Base-by-base conservation (phyloP, 2,888 invertebrate genomes). In the Camponotus fellah region DNA sequence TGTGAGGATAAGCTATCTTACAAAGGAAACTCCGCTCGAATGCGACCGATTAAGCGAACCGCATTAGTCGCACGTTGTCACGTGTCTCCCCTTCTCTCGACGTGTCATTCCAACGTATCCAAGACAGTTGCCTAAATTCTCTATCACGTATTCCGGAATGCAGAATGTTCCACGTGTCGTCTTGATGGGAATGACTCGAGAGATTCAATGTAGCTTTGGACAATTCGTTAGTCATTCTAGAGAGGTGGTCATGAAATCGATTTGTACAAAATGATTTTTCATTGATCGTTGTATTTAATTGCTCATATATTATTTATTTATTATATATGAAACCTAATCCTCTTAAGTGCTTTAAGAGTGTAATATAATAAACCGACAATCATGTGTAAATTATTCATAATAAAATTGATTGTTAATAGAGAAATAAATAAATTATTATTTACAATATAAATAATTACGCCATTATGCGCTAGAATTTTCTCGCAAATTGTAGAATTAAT, bases 71-170 rank as follows among this genome's bases (percentile, higher is more conserved):
- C 77, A 34, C 75, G 46, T 60, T 79, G 74, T 58, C 82, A 77
- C 46, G 60, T 68, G 60, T 62, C 46, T 68, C 10, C n/a, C 26
- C 66, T 68, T 58, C 82, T 60, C 58, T 49, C 60, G 62, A 17
- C n/a, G 81, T 68, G 82, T 84, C 81, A 84, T 84, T 84, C 84
- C 53, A 64, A 58, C 72, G 62, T 83, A 83, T 80, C 56, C 40
- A 58, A 46, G 69, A 32, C 71, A 81, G 82, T 76, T 83, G 83
- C 53, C 84, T 77, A 66, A 85, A 85, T 84, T 85, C 85, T 64
- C 82, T 46, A 66, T 62, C 77, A 60, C 72, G 75, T 79, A 86
- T 64, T 80, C 87, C 43, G 88, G 90, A 89, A 90, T 90, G 80
- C 79, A 66, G 84, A 83, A 88, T 85, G 85, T 89, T 83, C 83